Evolutionary conservation across 2,797 vertebrate genomes (phyloP), one percentile per base, ranked within the genome.

Genomic region (Rhinoraja longicauda): DNA sequence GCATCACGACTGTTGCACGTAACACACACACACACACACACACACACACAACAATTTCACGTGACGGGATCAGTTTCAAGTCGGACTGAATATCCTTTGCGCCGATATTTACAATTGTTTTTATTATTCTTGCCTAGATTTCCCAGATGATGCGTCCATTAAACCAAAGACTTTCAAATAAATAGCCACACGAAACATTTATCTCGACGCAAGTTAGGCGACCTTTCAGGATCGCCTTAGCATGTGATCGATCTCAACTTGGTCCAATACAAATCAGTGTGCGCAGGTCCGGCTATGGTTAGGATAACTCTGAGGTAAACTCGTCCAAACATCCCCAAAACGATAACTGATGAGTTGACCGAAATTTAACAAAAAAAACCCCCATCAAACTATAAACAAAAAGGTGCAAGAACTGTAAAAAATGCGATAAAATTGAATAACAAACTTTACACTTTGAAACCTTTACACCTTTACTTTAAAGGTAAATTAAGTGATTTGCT

Each of bases 21-120:
- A 32, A 81, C 75, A 77, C 73, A 64, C 81, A 75, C n/a, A 62
- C 57, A 4, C 4, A 13, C n/a, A n/a, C n/a, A n/a, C n/a, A n/a
- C n/a, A n/a, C n/a, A n/a, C n/a, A 75, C 24, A 57, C 2, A 4
- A 24, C 32, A 3, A 21, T 13, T 79, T 93, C 92, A 70, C 93
- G 70, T 39, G 45, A 93, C 39, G 62, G 62, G 62, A 73, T 94
- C 92, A 93, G 93, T 93, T 5, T 36, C 78, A 86, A 93, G 90
- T 93, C 78, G 94, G 10, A 93, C 92, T 94, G 92, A 6, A 76
- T 78, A 93, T 79, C 94, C 29, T 45, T 90, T 76, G 39, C 86
- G 95, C 94, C 77, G 92, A 93, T 94, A 94, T 95, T 95, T 94
- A 76, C 94, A 93, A 6, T 53, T 53, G 45, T 93, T 93, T 93